Base-by-base conservation (phyloP, 2,113 vertebrate species). In the Peromyscus polionotus region DNA sequence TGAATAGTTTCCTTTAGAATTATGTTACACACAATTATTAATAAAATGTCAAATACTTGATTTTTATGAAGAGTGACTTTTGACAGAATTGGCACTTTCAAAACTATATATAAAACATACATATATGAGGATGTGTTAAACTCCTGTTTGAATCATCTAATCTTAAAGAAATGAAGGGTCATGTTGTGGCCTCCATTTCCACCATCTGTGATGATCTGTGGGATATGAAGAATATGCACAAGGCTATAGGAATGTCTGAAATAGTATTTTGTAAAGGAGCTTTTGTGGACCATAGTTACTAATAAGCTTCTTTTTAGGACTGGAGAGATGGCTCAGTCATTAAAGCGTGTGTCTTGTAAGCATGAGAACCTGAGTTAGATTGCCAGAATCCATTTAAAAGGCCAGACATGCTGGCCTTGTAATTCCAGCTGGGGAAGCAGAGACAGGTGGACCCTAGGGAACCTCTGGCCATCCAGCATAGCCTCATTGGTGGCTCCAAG, bases 51-150 rank as follows among this genome's bases (percentile, higher is more conserved):
- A 73, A 95, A 22, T 19, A 70, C 68, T 95, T 85, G 19, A 31
- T 93, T 79, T 77, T 20, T 63, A 39, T 57, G 45, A 54, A 73
- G 59, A 72, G 45, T 77, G 39, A 39, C 72, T 59, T 54, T 76
- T 6, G 68, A 92, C 95, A 91, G 42, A 92, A 73, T n/a, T 76
- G 57, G 13, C n/a, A 84, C 81, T 63, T 84, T 84, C 90, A 73
- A 67, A 28, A 24, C 54, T 31, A 89, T 72, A 89, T 72, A 75
- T 12, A 42, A 85, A 93, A 81, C 65, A 2, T 67, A 75, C 79
- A 14, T 33, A 70, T 20, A 9, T 76, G 33, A 68, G 45, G 7
- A 7, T 75, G 10, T 90, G 9, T 70, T 33, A 95, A 94, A 67
- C 16, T 94, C 9, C 1, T 84, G 51, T 83, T 48, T 95, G 39